These are phyloP conservation scores for Pteropus rufus DNA, from an alignment of 2,797 vertebrate genomes.

Conservation along the genomic window DNA sequence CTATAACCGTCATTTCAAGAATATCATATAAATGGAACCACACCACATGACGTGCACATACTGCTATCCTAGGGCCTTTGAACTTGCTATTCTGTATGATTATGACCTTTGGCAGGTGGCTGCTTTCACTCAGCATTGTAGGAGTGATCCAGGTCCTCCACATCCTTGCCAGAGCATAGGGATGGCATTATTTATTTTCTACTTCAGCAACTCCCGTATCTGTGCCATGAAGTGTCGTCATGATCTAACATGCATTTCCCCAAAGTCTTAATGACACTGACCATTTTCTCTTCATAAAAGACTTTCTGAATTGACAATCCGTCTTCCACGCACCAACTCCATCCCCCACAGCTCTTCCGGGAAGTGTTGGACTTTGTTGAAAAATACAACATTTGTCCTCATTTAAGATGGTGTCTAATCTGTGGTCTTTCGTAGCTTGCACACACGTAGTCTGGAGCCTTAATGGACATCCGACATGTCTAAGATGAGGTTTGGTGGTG, in stretches of 20 bases:
- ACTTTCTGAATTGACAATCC: not conserved
- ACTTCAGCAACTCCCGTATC: not conserved
- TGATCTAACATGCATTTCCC: not conserved
- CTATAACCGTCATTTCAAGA: not conserved
- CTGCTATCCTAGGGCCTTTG: too few species aligned
- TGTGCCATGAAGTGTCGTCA: too few species aligned
- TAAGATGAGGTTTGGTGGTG: constrained; percentile 82
- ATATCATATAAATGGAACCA: not conserved
- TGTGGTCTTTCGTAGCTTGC: not conserved
- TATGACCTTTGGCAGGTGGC: not conserved
- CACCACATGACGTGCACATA: too few species aligned
- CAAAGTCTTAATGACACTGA: not conserved
- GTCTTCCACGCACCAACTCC: rapidly evolving
- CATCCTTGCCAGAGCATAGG: not conserved
- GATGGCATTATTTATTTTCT: not conserved
- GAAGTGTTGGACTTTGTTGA: not conserved
- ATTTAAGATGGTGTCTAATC: not conserved
- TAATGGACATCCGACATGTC: constrained; percentile 79
- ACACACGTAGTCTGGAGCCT: constrained; percentile 54
- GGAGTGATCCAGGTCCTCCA: not conserved
- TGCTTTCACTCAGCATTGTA: not conserved
- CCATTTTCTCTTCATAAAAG: not conserved
- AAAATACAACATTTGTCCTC: not conserved
- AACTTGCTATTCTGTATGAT: too few species aligned
- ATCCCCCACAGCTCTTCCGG: not conserved